A percentile compares a stretch with the other conserved stretches of the same genome.
These are phyloP conservation scores for Cerceris ruficornis DNA, from an alignment of 2,888 invertebrate genomes.

Conservation along the genomic window DNA sequence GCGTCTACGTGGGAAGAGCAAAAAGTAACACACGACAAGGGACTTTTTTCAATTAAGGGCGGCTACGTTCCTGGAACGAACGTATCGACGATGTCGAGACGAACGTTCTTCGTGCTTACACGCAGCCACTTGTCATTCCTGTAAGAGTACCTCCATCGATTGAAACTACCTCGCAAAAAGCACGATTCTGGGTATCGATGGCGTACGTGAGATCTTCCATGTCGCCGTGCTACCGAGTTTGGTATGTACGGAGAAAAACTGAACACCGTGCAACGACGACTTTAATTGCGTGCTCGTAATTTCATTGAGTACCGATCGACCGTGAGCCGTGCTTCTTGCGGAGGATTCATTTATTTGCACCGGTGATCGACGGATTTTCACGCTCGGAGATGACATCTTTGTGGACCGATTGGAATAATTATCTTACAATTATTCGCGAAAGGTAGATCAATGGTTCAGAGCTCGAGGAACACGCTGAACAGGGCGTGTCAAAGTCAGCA, in stretches of 20 bases:
- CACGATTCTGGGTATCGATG: slow-evolving; percentile 15
- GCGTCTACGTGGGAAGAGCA: background rate
- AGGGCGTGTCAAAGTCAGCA: no score
- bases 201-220: background rate
- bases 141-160: slow-evolving; percentile 8
- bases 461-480: no score
- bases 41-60: background rate
- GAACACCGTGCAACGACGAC: background rate
- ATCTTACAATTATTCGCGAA: no score
- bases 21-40: background rate
- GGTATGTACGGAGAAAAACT: background rate
- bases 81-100: background rate
- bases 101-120: background rate
- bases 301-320: no score
- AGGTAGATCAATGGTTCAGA: no score
- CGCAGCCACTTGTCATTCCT: slow-evolving; percentile 11
- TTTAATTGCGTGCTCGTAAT: no score
- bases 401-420: no score
- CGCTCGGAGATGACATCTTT: no score
- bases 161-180: background rate
- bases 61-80: background rate
- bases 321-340: no score
- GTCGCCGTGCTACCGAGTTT: slow-evolving; percentile 1
- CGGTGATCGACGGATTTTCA: no score
- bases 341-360: no score